Evolutionary conservation across 2,888 invertebrate genomes (phyloP), one percentile per base, ranked within the genome.

Genomic region (Leptogaster cylindrica): DNA sequence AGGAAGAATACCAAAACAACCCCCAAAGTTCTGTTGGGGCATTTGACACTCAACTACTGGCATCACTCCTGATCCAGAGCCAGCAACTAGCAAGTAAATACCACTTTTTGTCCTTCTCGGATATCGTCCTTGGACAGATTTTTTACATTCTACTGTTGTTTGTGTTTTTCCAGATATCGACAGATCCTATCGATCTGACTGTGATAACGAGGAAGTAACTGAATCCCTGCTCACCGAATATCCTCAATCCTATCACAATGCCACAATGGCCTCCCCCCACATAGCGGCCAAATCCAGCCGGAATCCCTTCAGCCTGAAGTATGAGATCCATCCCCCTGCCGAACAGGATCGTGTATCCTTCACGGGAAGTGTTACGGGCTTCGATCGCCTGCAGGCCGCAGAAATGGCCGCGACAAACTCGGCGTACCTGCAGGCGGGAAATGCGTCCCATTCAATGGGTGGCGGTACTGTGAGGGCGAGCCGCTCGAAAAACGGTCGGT

Each of bases 121-220:
- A n/a, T n/a, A n/a, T n/a, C n/a, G n/a, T n/a, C n/a, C n/a, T n/a
- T n/a, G n/a, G n/a, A n/a, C n/a, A n/a, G n/a, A n/a, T n/a, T n/a
- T 8, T 8, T 31, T 31, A 6, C 31, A 31, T 8, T 8, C 10
- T 7, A 31, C 10, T 31, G 31, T 31, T 46, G 3, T 14, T 5
- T 1, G n/a, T 1, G 33, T 12, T 58, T 6, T 58, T 58, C 4
- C 80, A 88, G 88, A 85, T 80, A 86, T 88, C 72, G 89, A 90
- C 73, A 86, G 89, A 68, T 87, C 87, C 66, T 91, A 91, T 75
- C 87, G 90, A 63, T 89, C 90, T 2, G 89, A 90, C 74, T 85
- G 85, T 50, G 90, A 90, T 68, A 89, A 89, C 33, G 86, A 86
- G 73, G 86, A 85, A 74, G 83, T 84, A 14, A 82, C 81, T 58